Evolutionary conservation across 2,888 invertebrate species (phyloP).

Genomic region (Philhelius pedissequus): DNA sequence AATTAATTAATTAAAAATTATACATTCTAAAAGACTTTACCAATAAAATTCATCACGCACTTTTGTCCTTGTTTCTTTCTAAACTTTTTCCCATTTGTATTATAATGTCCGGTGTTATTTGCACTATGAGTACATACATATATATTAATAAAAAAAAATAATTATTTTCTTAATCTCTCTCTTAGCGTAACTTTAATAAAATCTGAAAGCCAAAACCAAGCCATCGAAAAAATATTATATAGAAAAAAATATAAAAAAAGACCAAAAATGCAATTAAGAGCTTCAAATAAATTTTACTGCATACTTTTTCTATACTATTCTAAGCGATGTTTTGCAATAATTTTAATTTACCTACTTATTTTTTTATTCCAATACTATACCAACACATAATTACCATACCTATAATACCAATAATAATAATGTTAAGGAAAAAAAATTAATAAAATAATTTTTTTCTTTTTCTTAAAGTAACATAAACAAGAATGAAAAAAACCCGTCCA

Average conservation of each 20-base stretch:
- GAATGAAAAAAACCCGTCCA: conserved; percentile 68
- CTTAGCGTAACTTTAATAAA: conserved; percentile 3
- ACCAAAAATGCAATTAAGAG: conserved; percentile 69
- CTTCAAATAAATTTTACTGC: conserved; percentile 66
- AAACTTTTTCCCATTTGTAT: neutral
- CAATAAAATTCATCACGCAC: neutral
- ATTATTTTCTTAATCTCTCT: conserved; percentile 4
- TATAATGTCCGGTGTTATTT: neutral
- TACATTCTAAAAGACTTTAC: neutral
- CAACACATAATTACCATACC: conserved; percentile 24
- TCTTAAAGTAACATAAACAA: conserved; percentile 64
- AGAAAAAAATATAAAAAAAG: conserved; percentile 28
- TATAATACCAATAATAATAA: conserved; percentile 6
- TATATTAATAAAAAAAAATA: neutral
- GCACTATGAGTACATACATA: no score
- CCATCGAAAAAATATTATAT: conserved; percentile 36
- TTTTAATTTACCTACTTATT: neutral
- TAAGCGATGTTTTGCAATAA: conserved; percentile 56
- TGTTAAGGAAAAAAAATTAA: conserved; percentile 10
- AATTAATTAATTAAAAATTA: neutral
- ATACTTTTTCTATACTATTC: conserved; percentile 53
- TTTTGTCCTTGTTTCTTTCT: neutral
- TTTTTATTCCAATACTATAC: conserved; percentile 29
- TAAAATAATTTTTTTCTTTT: conserved; percentile 29
- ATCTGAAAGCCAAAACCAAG: conserved; percentile 34